Evolutionary conservation across 2,888 invertebrate species (phyloP), one percentile per base, ranked within the genome.

Genomic region (Myopa testacea): DNA sequence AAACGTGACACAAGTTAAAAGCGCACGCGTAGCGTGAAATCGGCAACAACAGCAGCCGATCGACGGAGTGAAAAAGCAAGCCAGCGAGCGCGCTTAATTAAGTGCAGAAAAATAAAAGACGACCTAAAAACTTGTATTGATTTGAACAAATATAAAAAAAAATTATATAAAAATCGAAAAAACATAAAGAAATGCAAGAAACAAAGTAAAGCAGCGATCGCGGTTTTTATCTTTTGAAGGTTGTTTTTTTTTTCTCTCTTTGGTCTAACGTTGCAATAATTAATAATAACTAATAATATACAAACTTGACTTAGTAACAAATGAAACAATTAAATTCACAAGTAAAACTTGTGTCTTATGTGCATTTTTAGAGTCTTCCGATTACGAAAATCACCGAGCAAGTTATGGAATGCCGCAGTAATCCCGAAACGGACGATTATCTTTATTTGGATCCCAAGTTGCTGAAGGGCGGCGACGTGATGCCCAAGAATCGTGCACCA

Each of bases 361-460:
- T 63, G 10, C 5, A 19, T 75, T 87, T 89, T 87, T 89, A 97
- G 96, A 98, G 97, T 90, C 91, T 98, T 81, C 98, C 98, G 0
- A 95, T 98, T 1, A 98, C 98, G 10, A 94, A 96, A 87, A 94
- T 96, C 80, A 97, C 98, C 12, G 98, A 99, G 65, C 91, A 95
- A 84, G 90, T 96, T 70, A 95, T 96, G 93, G 96, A 96, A 84
- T 92, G 94, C 84, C 94, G 92, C 90, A 93, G 92, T 78, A 92
- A 93, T 79, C 92, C 93, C 74, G 95, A 96, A 88, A 93, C 93
- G 75, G 96, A 96, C 82, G 98, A 98, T 82, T 96, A 96, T 86
- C 92, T 95, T 81, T 98, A 98, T 90, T 93, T 98, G 88, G 99
- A 99, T 91, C 99, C 99, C 2, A 98, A 99, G 89, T 93, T 98